These are phyloP conservation scores for Neuroscelio doddi DNA, from an alignment of 2,888 invertebrate species.

Conservation along the genomic window DNA sequence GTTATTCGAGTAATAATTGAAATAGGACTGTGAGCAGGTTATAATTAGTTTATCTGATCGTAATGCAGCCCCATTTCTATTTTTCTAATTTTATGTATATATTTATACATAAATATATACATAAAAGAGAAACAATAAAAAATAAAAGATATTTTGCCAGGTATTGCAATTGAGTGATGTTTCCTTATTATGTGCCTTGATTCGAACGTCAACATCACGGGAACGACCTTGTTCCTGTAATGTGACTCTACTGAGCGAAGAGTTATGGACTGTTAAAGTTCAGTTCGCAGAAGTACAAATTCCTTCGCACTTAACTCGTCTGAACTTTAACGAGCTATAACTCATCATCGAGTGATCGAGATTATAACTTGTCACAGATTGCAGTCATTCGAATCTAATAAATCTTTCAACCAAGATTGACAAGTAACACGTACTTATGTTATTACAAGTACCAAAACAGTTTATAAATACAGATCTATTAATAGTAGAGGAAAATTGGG, in stretches of 20 bases:
- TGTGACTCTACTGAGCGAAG: not conserved
- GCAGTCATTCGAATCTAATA: not conserved
- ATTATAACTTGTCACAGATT: not conserved
- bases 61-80: no score
- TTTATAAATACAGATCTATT: no score
- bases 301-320: not conserved
- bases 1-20: no score
- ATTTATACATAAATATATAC: no score
- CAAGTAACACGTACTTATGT: no score
- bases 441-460: no score
- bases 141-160: not conserved
- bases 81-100: no score
- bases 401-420: not conserved
- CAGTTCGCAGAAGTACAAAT: not conserved
- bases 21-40: no score
- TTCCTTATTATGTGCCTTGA: not conserved
- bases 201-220: not conserved
- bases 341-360: not conserved
- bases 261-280: slow-evolving; percentile 3
- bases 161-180: not conserved
- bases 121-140: no score
- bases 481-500: no score
- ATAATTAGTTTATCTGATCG: no score
- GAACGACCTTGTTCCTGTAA: slow-evolving; percentile 2
- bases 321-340: slow-evolving; percentile 2